Evolutionary conservation across 2,888 invertebrate species (phyloP).

Genomic region (Pandemis heparana): DNA sequence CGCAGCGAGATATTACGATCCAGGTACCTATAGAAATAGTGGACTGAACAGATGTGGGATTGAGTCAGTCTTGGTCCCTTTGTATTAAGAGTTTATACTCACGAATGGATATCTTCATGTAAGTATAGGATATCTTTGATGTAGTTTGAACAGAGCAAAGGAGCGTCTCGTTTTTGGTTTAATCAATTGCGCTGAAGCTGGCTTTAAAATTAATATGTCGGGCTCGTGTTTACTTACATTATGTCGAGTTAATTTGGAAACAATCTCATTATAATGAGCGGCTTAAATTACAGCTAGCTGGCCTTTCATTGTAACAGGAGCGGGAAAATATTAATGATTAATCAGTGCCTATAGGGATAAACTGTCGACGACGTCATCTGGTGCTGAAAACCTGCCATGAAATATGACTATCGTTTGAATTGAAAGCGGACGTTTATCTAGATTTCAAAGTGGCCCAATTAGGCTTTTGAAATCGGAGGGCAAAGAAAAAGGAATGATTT

Average conservation of each 20-base stretch:
- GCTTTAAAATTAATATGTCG: constrained; percentile 37
- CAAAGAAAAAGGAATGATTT: neutral
- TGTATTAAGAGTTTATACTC: constrained; percentile 16
- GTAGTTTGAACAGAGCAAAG: constrained; percentile 14
- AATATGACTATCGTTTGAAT: constrained; percentile 4
- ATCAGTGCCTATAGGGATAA: constrained; percentile 15
- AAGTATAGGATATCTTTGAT: constrained; percentile 19
- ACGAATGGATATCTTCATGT: neutral
- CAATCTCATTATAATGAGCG: neutral
- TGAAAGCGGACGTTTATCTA: neutral
- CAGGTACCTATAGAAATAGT: neutral
- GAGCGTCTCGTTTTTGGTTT: constrained; percentile 25
- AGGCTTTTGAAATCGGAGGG: neutral
- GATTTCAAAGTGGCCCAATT: neutral
- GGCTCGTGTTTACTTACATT: neutral
- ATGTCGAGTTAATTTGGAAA: constrained; percentile 3
- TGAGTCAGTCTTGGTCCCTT: neutral
- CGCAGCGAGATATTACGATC: constrained; percentile 12
- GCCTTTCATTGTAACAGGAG: neutral
- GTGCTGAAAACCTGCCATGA: constrained; percentile 9
- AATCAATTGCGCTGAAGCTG: constrained; percentile 30
- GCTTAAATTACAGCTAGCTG: neutral
- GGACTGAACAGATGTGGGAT: neutral
- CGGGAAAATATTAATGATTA: neutral
- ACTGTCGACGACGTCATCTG: constrained; percentile 11